These are phyloP conservation scores for Eurystomus glaucurus DNA, from an alignment of 2,797 vertebrate species.

Conservation along the genomic window DNA sequence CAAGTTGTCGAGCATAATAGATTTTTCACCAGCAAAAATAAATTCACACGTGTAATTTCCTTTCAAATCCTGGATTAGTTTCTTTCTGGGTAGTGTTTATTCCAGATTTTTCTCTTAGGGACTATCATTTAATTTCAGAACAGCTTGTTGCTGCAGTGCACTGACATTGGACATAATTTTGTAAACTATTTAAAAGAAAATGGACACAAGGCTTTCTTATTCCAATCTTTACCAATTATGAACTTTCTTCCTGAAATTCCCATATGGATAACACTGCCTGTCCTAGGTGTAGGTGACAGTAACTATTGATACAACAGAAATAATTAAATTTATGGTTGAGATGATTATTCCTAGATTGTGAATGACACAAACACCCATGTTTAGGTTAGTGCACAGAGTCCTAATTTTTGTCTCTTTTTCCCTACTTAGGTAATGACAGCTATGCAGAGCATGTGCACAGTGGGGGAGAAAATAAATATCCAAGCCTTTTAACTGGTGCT, in stretches of 20 bases:
- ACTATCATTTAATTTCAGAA: constrained; percentile 24
- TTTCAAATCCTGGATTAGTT: constrained; percentile 26
- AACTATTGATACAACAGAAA: not conserved
- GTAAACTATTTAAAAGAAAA: not conserved
- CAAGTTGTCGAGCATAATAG: not conserved
- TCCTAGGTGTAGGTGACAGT: not conserved
- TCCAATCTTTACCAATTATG: not conserved
- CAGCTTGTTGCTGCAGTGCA: not conserved
- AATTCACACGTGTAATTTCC: constrained; percentile 34
- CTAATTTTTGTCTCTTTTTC: not conserved
- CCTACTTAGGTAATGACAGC: not conserved
- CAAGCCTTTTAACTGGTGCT: not conserved
- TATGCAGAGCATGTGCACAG: not conserved
- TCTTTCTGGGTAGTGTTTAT: not conserved
- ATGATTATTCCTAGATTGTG: not conserved
- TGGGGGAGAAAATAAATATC: not conserved
- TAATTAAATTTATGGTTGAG: not conserved
- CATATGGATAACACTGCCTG: not conserved
- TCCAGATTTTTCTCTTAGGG: not conserved
- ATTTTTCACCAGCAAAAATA: constrained; percentile 23
- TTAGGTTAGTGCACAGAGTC: not conserved
- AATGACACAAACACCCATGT: not conserved
- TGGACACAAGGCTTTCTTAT: not conserved
- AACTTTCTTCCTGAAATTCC: not conserved
- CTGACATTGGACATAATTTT: not conserved